Evolutionary conservation across 2,888 invertebrate genomes (phyloP), one percentile per base, ranked within the genome.

Genomic region (Cerastis leucographa): DNA sequence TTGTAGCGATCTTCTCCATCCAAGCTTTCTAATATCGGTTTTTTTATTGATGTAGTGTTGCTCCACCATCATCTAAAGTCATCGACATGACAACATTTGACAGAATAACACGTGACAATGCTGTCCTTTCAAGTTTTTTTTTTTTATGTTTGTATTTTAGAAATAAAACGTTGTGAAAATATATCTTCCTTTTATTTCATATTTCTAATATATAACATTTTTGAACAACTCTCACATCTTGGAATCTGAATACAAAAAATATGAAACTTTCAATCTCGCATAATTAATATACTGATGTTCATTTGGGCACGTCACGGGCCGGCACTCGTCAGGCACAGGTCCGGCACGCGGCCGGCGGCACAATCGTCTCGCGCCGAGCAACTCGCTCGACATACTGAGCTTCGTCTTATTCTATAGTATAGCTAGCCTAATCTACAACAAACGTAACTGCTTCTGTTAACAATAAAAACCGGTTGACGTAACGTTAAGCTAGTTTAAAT

Each of bases 121-220:
- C 72, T 68, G 46, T 68, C 56, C 51, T 83, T 72, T 67, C n/a
- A 35, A 72, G 44, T 78, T 71, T 80, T 81, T 72, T 78, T 71
- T 80, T 81, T 72, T 85, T 78, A 84, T 74, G 87, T 85, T 86
- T 85, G 71, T 87, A 87, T 56, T 85, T 80, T 79, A 79, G 25
- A 85, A 87, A 87, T 84, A 87, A 87, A 87, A 79, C 66, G 49
- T 77, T 72, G 14, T 69, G 74, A 76, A 76, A 81, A 80, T 80
- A 76, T 61, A 78, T 49, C 29, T 71, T 35, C 46, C 29, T 81
- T 79, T 84, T 62, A 77, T 83, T 85, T 64, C 25, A 56, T 35
- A 49, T 44, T 12, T n/a, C 29, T 69, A 59, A 11, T 25, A 9
- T 62, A n/a, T 65, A 70, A 73, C 49, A 74, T 78, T 69, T 79